Evolutionary conservation across 2,113 vertebrate species (phyloP), one percentile per base, ranked within the genome.

Genomic region (Calidris pugnax): DNA sequence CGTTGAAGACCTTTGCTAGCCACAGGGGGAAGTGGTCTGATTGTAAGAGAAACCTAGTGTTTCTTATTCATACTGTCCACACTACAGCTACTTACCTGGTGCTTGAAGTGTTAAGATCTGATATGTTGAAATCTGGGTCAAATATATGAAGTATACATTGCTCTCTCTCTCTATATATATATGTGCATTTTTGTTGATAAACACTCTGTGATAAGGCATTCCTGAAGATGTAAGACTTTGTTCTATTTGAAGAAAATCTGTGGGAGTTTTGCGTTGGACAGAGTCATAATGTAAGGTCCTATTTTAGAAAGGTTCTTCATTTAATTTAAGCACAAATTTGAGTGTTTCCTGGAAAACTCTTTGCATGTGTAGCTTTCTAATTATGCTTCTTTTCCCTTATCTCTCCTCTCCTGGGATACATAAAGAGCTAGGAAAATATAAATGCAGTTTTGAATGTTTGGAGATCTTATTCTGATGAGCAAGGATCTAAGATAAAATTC

Each of bases 201-300:
- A 51, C n/a, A 16, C 27, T 43, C 51, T 88, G 57, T 80, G 79
- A 59, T 88, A 78, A 95, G 39, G 72, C 64, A 32, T 92, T 94
- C 55, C 60, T 88, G 67, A 88, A 88, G 78, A 85, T 19, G 50
- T 33, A 90, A 51, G 79, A 43, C 1, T 0, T 78, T 16, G 10
- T 71, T 84, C 67, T 87, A 64, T 71, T 93, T 88, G 72, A 60
- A 45, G 92, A 71, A 93, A 64, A 67, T 77, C 82, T 59, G 90
- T 88, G 83, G 83, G 88, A 93, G 92, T 81, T 82, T 32, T 90
- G 62, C 62, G 43, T 92, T 92, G 2, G 1, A 32, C 35, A 78
- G 74, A 89, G 41, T 87, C 57, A 39, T 23, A 71, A 48, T 45
- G 68, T 39, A 57, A 94, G 16, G 30, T 43, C 62, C 30, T 63